Base-by-base conservation (phyloP, 64 coral and sea anemone genomes). In the Montipora foliosa region DNA sequence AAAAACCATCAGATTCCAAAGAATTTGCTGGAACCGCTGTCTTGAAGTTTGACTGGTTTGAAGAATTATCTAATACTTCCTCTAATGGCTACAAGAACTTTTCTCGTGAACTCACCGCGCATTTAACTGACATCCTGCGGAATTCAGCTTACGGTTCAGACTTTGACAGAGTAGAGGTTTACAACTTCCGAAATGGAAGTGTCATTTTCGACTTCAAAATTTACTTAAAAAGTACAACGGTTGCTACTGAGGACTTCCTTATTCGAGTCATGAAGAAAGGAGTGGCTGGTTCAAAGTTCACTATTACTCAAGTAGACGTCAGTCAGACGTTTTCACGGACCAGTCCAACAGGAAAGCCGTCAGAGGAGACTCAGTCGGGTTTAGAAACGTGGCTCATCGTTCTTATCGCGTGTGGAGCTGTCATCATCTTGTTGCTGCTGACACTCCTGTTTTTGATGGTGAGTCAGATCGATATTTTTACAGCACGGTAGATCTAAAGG, bases 151-250 rank as follows among this genome's bases (percentile, higher is more conserved):
- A 71, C 10, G 7, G 48, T 10, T 6, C 49, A 0, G 10, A 71
- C 46, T 86, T 86, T 49, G 4, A 20, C 17, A 0, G 4, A 14
- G 62, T 86, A 6, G 64, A 72, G 17, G 66, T 86, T n/a, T 6
- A 1, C 19, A 86, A 86, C 82, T 86, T 86, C 17, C 67, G 7
- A 16, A 0, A 21, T 2, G 82, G 82, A 71, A 86, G 82, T 13
- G 10, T 72, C 7, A 70, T 69, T 69, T 86, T 86, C 47, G 82
- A 86, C 47, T 86, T 69, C 21, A 86, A 17, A 72, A 16, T 72
- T 50, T 71, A 71, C 82, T 46, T 86, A 4, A 86, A 21, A 20
- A 19, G 15, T 10, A 49, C 44, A 21, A 14, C 44, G 6, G 22
- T 1, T 44, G 66, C 66, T 50, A 5, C 14, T 4, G 66, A n/a